Evolutionary conservation across 2,113 vertebrate species (phyloP).

Genomic region (Callionymus lyra): DNA sequence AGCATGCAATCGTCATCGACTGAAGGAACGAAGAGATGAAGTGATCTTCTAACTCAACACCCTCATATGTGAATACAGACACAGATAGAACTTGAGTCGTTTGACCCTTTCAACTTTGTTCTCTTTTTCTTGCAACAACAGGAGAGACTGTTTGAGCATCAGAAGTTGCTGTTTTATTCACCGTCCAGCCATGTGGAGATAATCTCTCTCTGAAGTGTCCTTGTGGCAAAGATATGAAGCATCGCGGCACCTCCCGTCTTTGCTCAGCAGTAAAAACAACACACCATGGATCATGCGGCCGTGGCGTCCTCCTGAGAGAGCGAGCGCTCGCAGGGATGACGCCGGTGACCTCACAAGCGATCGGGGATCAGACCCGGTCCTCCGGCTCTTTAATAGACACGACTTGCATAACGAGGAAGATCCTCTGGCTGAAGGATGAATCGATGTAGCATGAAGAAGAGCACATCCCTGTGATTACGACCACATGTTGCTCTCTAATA

Average conservation of each 20-base stretch:
- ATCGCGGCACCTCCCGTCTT: neutral
- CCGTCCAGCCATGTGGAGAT: no score
- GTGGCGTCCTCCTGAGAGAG: constrained; percentile 25
- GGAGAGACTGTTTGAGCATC: no score
- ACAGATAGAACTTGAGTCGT: no score
- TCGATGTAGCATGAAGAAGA: constrained; percentile 75
- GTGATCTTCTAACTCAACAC: no score
- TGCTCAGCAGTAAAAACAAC: constrained; percentile 25
- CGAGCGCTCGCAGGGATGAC: constrained; percentile 34
- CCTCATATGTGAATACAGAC: no score
- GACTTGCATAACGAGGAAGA: constrained; percentile 65
- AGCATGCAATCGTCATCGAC: no score
- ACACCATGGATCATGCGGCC: constrained; percentile 28
- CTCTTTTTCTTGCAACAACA: no score
- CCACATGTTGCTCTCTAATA: constrained; percentile 69
- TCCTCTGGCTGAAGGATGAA: constrained; percentile 73
- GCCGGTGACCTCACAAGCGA: constrained; percentile 44
- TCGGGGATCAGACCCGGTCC: constrained; percentile 50
- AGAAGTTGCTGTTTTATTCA: no score
- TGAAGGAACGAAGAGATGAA: no score
- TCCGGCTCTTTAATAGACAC: constrained; percentile 51
- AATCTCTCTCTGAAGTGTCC: no score
- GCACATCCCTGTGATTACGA: constrained; percentile 73
- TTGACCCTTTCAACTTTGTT: no score
- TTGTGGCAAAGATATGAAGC: constrained; percentile 6